A percentile compares a stretch with the other conserved stretches of the same genome.
Evolutionary conservation across 2,888 invertebrate genomes (phyloP).

Genomic region (Hydroisotoma schaefferi): DNA sequence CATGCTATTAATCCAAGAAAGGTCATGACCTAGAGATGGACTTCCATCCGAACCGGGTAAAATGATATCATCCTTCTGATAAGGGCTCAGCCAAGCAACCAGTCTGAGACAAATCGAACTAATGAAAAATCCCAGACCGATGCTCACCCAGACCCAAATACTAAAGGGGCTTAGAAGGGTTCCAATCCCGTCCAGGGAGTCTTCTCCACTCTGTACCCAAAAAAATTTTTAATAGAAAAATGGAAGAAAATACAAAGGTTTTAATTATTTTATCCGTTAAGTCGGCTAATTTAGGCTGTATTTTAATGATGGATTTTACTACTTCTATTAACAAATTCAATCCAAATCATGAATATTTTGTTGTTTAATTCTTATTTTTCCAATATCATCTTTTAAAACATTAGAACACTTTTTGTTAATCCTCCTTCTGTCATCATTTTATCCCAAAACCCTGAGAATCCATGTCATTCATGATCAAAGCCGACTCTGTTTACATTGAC

Average conservation of each 20-base stretch:
- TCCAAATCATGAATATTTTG: too few relatives aligned
- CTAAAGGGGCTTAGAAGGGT: conserved; percentile 45
- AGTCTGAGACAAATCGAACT: conserved; percentile 46
- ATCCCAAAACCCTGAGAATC: too few relatives aligned
- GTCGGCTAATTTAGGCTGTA: neutral
- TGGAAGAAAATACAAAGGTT: neutral
- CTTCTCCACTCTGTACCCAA: conserved; percentile 36
- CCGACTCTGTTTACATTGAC: too few relatives aligned
- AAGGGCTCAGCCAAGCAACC: conserved; percentile 46
- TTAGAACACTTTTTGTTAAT: too few relatives aligned
- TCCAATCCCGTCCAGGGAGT: conserved; percentile 34
- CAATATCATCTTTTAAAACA: too few relatives aligned
- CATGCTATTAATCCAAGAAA: conserved; percentile 46
- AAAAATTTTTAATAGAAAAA: neutral
- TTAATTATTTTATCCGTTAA: too few relatives aligned
- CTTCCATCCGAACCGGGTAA: conserved; percentile 42
- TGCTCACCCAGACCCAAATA: conserved; percentile 48
- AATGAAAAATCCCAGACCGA: conserved; percentile 44
- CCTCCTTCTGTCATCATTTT: too few relatives aligned
- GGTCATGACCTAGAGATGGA: conserved; percentile 39
- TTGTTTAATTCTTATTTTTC: too few relatives aligned
- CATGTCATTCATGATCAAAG: too few relatives aligned
- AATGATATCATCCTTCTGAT: conserved; percentile 47
- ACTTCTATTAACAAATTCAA: too few relatives aligned
- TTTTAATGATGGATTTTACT: neutral